Conservation (phyloP, 2,888 invertebrate genomes). For the Pardosa pseudoannulata region DNA sequence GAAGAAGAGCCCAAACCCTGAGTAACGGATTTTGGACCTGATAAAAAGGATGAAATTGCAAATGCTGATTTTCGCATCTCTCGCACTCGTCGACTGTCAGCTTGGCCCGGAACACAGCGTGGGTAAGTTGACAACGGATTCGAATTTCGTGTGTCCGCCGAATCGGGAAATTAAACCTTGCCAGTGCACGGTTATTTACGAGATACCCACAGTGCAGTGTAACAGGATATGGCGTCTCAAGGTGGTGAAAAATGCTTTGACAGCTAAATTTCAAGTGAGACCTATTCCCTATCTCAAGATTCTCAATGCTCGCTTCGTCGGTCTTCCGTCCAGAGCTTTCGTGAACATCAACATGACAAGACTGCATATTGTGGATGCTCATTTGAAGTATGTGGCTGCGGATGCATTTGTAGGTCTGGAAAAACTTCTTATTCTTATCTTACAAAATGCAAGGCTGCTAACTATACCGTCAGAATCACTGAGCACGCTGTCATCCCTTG, state of each 20-base stretch:
- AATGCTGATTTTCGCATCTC: slow-evolving; percentile 34
- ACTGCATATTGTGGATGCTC: slow-evolving; percentile 43
- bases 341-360: slow-evolving; percentile 42
- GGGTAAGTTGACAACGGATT: slow-evolving; percentile 9
- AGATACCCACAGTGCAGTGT: slow-evolving; percentile 54
- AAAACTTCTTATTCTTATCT: slow-evolving; percentile 26
- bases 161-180: slow-evolving; percentile 45
- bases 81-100: slow-evolving; percentile 31
- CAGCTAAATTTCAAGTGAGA: slow-evolving; percentile 11
- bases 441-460: slow-evolving; percentile 49
- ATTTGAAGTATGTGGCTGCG: slow-evolving; percentile 31
- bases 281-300: slow-evolving; percentile 57
- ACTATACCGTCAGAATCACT: slow-evolving; percentile 45
- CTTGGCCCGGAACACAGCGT: slow-evolving; percentile 14
- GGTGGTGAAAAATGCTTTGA: slow-evolving; percentile 34
- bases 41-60: slow-evolving; percentile 58
- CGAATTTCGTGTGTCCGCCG: slow-evolving; percentile 54
- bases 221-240: slow-evolving; percentile 31
- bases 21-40: slow-evolving; percentile 34
- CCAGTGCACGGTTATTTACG: slow-evolving; percentile 41
- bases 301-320: slow-evolving; percentile 37
- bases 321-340: slow-evolving; percentile 54
- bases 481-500: slow-evolving; percentile 30
- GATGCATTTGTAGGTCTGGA: slow-evolving; percentile 62
- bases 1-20: slow-evolving; percentile 36